Evolutionary conservation across 2,797 vertebrate genomes (phyloP).

Genomic region (Spinus olivaceus): DNA sequence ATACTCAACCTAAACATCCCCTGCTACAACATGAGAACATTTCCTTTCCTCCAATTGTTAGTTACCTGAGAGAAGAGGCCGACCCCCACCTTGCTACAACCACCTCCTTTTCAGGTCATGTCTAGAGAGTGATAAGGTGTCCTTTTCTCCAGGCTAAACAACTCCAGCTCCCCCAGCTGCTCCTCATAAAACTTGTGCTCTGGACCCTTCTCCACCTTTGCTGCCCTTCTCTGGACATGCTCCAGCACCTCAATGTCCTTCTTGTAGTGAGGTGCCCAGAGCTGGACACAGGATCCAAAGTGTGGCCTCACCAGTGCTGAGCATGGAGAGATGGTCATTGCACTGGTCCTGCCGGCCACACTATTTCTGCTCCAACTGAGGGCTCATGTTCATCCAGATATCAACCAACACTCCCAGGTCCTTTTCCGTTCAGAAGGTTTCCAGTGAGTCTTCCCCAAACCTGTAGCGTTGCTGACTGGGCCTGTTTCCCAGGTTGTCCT

Average conservation of each 20-base stretch:
- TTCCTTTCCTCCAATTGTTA: background rate
- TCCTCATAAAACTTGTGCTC: background rate
- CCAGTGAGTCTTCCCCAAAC: background rate
- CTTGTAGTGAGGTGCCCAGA: background rate
- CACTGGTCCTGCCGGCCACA: background rate
- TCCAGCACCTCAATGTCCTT: background rate
- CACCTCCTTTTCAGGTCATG: background rate
- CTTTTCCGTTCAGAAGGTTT: background rate
- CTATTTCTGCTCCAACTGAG: background rate
- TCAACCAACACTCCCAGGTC: background rate
- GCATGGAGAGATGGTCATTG: fast-evolving
- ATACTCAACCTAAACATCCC: background rate
- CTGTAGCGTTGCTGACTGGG: background rate
- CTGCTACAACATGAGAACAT: background rate
- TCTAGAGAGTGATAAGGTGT: background rate
- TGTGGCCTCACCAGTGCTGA: background rate
- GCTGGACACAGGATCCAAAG: background rate
- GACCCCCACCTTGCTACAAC: background rate
- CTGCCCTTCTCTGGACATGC: fast-evolving
- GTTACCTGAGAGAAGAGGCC: background rate
- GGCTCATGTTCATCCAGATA: background rate
- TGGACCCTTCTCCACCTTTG: background rate
- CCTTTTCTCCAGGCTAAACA: background rate
- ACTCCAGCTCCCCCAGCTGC: background rate
- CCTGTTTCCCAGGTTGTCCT: background rate